Base-by-base conservation (phyloP, 2,888 invertebrate genomes). In the Chymomyza fuscimana region DNA sequence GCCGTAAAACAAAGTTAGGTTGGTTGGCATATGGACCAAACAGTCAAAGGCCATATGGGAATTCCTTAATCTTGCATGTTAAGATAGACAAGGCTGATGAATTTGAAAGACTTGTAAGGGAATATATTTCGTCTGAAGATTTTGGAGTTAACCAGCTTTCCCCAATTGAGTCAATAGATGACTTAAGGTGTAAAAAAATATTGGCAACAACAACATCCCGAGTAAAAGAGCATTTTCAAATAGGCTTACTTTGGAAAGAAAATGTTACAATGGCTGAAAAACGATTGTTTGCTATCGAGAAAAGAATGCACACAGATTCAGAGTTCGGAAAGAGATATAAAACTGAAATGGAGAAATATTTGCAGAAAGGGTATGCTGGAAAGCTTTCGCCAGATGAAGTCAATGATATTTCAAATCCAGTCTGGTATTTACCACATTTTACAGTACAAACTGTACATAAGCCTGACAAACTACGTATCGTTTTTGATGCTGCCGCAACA, bases 11-110 rank as follows among this genome's bases (percentile, higher is more conserved):
- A 10, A 61, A 61, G 40, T 7, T 61, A 6, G 36, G 61, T 5
- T 61, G 61, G 61, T 32, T 61, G 19, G 61, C 40, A 7, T 61
- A 32, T 61, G 61, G 61, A 4, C 40, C 61, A 5, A 36, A 32
- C 7, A 32, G 5, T 32, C 32, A 16, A 40, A 5, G 5, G 4
- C 9, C 40, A 61, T 3, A 5, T 5, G 5, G n/a, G 46, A n/a
- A 7, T 40, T 32, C 40, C 36, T 36, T 40, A 19, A 10, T n/a
- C 5, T 51, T 51, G 2, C 51, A 15, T 51, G 5, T 16, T 51
- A n/a, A n/a, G 12, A 16, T 5, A 51, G 51, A 51, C 12, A 16
- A 51, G 10, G 12, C 7, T 51, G n/a, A 51, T 12, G 16, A 10
- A 5, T 51, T n/a, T 6, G 16, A 51, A 9, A n/a, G 1, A 51